Evolutionary conservation across 37 sponge, comb jelly and placozoan genomes (phyloP), one percentile per base, ranked within the genome.

Genomic region (Chondrilla cf. caribensis): DNA sequence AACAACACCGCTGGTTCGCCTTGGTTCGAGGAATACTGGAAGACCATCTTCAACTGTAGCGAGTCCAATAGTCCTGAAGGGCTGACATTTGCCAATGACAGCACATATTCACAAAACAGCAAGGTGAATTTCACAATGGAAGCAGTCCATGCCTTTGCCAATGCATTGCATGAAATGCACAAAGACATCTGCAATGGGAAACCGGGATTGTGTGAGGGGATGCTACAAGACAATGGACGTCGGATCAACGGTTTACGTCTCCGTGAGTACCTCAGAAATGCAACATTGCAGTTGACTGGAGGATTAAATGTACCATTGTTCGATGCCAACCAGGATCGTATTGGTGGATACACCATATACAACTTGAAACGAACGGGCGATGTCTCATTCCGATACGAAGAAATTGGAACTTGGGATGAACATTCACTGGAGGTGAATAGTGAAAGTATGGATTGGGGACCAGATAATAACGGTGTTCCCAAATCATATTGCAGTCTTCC

Each of bases 91-190:
- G 64, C 18, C 5, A 26, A 62, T 62, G 64, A 29, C 29, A 22
- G 29, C 24, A 62, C 6, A 5, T 62, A 62, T 15, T 22, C 24
- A 19, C 64, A 22, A 15, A 62, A 26, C 64, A 26, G 24, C 64
- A 29, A 62, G 7, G 64, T 26, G 29, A 31, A 17, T 18, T 70
- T 36, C 39, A 38, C 66, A 25, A 86, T 92, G 26, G 92, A 94
- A 78, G 95, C 95, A 29, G 85, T 92, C 15, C 79, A 83, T 68
- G 95, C 92, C 18, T 72, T 91, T 40, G 95, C 92, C 0, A 35
- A 84, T 80, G 82, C 95, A 40, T 70, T 94, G 1, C 80, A 79
- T 31, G 67, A 78, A 31, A 38, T 94, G 44, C 75, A 71, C 22
- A 31, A 47, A 47, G 70, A 38, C 28, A 1, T 38, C 0, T 93